A percentile compares a stretch with the other conserved stretches of the same genome.
These are phyloP conservation scores for Halocynthia roretzi DNA, from an alignment of 23 tunicate genomes.

Conservation along the genomic window DNA sequence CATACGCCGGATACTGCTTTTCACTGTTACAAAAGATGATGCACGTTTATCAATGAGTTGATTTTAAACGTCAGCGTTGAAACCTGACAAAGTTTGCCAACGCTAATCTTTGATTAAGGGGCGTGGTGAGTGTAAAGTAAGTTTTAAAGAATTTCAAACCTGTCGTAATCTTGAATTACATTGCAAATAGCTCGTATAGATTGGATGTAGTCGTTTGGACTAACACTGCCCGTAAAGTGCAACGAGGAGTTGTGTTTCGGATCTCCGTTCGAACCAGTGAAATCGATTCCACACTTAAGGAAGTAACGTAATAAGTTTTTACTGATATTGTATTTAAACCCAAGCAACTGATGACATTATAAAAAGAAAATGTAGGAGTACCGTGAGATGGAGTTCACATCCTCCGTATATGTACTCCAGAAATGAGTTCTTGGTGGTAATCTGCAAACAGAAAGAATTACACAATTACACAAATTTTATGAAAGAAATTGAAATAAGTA, in stretches of 20 bases:
- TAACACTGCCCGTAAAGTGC: constrained; percentile 64
- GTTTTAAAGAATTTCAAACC: background rate
- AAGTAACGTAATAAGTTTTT: background rate
- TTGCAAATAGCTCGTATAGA: constrained; percentile 55
- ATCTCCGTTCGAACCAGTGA: constrained; percentile 89
- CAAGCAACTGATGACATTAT: background rate
- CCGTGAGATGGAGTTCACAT: constrained; percentile 62
- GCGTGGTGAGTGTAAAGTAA: too few relatives aligned
- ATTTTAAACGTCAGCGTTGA: background rate
- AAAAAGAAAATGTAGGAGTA: background rate
- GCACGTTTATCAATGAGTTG: background rate
- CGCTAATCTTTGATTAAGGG: background rate
- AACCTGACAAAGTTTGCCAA: background rate
- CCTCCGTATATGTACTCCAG: constrained; percentile 64
- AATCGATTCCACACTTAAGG: constrained; percentile 68
- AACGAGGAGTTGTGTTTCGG: constrained; percentile 52
- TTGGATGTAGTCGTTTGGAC: constrained; percentile 65
- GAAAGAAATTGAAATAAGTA: too few relatives aligned
- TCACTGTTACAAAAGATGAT: constrained; percentile 18
- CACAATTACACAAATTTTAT: too few relatives aligned
- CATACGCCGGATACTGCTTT: constrained; percentile 62
- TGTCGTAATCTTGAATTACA: constrained; percentile 69
- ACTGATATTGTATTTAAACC: background rate
- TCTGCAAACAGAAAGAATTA: constrained; percentile 27
- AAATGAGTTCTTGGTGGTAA: constrained; percentile 49